A percentile compares a stretch with the other conserved stretches of the same genome.
phyloP scores from a whole-genome alignment of 1,140 invertebrate genomes.

The Zaprionus taronus region DNA sequence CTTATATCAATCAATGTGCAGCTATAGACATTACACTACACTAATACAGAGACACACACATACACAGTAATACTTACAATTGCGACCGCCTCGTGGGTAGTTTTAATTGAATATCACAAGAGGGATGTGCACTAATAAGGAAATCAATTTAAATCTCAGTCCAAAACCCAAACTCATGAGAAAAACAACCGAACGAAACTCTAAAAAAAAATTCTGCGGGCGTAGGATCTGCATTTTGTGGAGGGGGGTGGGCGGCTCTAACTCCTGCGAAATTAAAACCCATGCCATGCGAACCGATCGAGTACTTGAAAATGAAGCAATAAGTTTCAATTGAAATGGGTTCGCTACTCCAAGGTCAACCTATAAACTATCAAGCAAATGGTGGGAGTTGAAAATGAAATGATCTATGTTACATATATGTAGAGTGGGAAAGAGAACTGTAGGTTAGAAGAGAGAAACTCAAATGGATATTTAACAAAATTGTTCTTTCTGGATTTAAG shows the following conservation, averaged over 20 bases:
- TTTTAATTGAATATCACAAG: slow-evolving; percentile 83
- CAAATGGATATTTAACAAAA: too few species aligned
- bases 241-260: slow-evolving; percentile 36
- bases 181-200: slow-evolving; percentile 56
- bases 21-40: slow-evolving; percentile 24
- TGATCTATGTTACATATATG: background rate
- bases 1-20: slow-evolving; percentile 66
- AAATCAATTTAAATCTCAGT: slow-evolving; percentile 83
- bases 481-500: too few species aligned
- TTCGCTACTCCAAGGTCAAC: slow-evolving; percentile 51
- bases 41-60: background rate
- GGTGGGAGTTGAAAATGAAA: background rate
- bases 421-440: background rate
- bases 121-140: slow-evolving; percentile 83
- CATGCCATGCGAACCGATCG: slow-evolving; percentile 17
- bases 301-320: slow-evolving; percentile 68
- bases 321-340: slow-evolving; percentile 69
- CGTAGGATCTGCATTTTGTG: slow-evolving; percentile 64
- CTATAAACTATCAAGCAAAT: background rate
- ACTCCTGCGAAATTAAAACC: slow-evolving; percentile 39
- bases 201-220: slow-evolving; percentile 77
- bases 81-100: slow-evolving; percentile 55
- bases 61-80: background rate
- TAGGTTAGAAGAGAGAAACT: background rate
- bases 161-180: slow-evolving; percentile 56